These are phyloP conservation scores for Amazonetta brasiliensis DNA, from an alignment of 2,797 vertebrate genomes.

Conservation along the genomic window DNA sequence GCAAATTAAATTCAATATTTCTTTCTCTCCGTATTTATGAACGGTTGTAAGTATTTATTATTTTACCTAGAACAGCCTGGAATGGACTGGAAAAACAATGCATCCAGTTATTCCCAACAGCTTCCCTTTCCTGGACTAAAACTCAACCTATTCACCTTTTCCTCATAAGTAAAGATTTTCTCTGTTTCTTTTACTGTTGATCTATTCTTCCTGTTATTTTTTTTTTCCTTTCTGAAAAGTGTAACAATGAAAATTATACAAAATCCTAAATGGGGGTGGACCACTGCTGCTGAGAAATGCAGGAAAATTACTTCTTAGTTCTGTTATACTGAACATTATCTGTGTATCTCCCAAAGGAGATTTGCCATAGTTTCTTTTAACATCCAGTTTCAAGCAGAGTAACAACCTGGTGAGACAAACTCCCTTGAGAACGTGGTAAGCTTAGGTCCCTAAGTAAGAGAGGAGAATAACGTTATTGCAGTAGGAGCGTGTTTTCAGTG, in stretches of 20 bases:
- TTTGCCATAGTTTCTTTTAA: not conserved
- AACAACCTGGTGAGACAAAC: not conserved
- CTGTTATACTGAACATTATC: not conserved
- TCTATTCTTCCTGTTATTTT: not conserved
- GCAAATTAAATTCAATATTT: not conserved
- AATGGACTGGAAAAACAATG: not conserved
- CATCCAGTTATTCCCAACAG: not conserved
- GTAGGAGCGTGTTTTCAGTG: not conserved
- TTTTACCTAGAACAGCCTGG: not conserved
- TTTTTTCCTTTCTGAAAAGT: not conserved
- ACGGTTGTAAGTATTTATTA: not conserved
- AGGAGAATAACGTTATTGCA: not conserved
- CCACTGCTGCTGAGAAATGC: not conserved
- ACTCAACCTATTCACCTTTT: not conserved
- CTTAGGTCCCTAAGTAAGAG: too few relatives aligned
- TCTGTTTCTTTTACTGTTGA: not conserved
- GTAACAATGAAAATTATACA: not conserved
- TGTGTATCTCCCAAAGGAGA: not conserved
- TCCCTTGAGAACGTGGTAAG: too few relatives aligned
- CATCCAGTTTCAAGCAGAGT: not conserved
- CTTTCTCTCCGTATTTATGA: not conserved
- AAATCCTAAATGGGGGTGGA: not conserved
- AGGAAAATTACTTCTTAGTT: not conserved
- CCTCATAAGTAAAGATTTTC: not conserved
- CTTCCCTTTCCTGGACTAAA: not conserved